phyloP scores from a whole-genome alignment of 1,140 invertebrate genomes.

The Zaprionus ghesquierei region DNA sequence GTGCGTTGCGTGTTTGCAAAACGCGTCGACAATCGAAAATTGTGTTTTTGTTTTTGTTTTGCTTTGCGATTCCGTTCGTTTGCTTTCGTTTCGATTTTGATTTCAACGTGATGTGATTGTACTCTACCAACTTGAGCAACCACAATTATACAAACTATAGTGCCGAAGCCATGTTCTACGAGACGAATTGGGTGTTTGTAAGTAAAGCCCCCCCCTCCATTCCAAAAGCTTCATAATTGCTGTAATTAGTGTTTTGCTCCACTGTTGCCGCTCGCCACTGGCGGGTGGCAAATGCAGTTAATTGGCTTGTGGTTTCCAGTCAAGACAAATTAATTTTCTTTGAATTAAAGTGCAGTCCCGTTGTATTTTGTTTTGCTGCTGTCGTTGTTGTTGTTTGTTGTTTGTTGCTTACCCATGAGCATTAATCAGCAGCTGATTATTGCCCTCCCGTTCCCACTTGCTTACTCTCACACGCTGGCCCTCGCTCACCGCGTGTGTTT shows the following conservation, averaged over 20 bases:
- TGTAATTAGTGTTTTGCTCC: not conserved
- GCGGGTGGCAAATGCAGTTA: conserved; percentile 14
- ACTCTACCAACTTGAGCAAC: not conserved
- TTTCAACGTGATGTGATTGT: not conserved
- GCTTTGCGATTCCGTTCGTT: conserved; percentile 3
- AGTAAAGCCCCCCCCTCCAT: conserved; percentile 36
- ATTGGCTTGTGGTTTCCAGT: conserved; percentile 8
- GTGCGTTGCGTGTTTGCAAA: not conserved
- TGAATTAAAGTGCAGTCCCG: conserved; percentile 1
- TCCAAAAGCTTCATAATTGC: conserved; percentile 22
- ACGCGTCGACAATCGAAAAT: conserved; percentile 4
- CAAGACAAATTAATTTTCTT: conserved; percentile 4
- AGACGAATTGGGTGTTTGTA: conserved; percentile 81
- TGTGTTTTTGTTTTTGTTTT: conserved; percentile 10
- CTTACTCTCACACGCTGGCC: not conserved
- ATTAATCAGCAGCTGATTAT: conserved; percentile 61
- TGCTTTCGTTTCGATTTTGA: not conserved
- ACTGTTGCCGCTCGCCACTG: no score
- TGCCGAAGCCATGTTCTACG: conserved; percentile 60
- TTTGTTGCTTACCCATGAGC: conserved; percentile 24
- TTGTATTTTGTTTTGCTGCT: conserved; percentile 1
- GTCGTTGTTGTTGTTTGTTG: not conserved
- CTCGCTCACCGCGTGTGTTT: not conserved
- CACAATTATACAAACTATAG: conserved; percentile 1
- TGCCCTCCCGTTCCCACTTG: conserved; percentile 5